Evolutionary conservation across 35 echinoderm and acorn worm species (phyloP).

Genomic region (Diadema setosum): DNA sequence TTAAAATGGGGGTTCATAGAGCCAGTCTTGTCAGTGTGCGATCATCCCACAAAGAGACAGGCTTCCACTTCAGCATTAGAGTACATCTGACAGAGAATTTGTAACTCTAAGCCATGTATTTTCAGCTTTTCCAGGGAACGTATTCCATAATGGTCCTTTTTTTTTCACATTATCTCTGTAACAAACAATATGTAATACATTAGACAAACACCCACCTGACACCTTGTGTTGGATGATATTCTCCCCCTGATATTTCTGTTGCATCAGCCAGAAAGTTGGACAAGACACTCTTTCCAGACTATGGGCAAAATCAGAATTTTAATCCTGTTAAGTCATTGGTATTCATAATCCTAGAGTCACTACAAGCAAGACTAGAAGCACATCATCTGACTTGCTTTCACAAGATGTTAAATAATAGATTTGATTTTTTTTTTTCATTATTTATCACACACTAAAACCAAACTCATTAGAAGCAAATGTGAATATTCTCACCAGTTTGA

Average conservation of each 20-base stretch:
- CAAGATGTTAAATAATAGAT: background rate
- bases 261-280: slow-evolving; percentile 96
- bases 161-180: too few relatives aligned
- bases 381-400: background rate
- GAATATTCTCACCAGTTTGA: too few relatives aligned
- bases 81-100: too few relatives aligned
- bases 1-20: too few relatives aligned
- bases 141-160: too few relatives aligned
- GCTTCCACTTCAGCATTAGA: too few relatives aligned
- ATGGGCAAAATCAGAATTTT: background rate
- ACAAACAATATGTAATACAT: too few relatives aligned
- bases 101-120: too few relatives aligned
- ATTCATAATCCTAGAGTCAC: background rate
- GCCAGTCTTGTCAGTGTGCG: too few relatives aligned
- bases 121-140: background rate
- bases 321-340: background rate
- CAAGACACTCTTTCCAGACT: slow-evolving; percentile 88
- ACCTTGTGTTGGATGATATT: slow-evolving; percentile 90
- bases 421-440: background rate
- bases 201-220: slow-evolving; percentile 94
- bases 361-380: background rate
- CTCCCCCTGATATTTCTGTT: slow-evolving; percentile 83
- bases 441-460: too few relatives aligned
- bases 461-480: too few relatives aligned
- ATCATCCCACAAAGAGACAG: too few relatives aligned